Conservation (phyloP, 2,113 vertebrate genomes). For the Centropus unirufus region DNA sequence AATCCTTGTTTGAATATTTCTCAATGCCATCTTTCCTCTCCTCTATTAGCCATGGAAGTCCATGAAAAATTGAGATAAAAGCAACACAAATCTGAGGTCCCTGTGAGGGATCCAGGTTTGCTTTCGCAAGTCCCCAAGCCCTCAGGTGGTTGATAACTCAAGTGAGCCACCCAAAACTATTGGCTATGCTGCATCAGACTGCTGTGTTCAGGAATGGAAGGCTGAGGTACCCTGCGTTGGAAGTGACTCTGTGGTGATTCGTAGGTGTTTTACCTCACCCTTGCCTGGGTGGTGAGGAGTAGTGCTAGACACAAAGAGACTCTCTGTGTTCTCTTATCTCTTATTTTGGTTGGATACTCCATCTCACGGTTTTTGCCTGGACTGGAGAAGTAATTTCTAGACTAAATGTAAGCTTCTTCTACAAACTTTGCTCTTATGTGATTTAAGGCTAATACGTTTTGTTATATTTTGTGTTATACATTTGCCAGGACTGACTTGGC, state of each 20-base stretch:
- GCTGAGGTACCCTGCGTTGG: background rate
- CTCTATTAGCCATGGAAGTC: background rate
- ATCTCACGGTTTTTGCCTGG: background rate
- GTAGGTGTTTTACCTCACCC: accelerated
- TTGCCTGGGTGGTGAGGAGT: background rate
- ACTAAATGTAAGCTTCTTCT: background rate
- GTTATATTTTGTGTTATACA: background rate
- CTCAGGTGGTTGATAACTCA: background rate
- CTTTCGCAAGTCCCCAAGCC: background rate
- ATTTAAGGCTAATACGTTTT: background rate
- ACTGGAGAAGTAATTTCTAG: background rate
- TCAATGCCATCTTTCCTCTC: background rate
- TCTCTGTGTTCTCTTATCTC: background rate
- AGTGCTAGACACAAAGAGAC: background rate
- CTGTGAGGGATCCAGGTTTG: background rate
- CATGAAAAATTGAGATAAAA: background rate
- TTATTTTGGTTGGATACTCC: background rate
- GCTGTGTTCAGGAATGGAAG: background rate
- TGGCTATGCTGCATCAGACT: background rate
- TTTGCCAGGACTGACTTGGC: background rate
- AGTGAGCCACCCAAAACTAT: background rate
- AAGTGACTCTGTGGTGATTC: background rate
- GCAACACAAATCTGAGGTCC: background rate
- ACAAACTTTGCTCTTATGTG: accelerated
- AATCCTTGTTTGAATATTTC: background rate